Conservation (phyloP, 92 coral and sea anemone genomes). For the Desmophyllum pertusum region DNA sequence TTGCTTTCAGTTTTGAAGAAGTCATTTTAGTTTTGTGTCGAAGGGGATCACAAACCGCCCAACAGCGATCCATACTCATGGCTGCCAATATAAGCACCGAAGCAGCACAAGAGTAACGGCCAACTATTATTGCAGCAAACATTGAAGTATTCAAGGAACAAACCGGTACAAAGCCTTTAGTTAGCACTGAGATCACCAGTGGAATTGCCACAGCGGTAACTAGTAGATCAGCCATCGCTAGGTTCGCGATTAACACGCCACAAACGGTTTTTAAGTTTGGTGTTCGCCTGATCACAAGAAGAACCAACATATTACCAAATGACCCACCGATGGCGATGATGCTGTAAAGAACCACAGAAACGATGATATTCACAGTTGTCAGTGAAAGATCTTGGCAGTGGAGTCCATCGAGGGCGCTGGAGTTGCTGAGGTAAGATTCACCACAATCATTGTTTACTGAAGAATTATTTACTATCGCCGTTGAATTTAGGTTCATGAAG, state of each 20-base stretch:
- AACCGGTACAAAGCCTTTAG: background rate
- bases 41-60: constrained; percentile 16
- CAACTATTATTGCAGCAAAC: background rate
- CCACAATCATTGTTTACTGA: background rate
- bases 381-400: constrained; percentile 16
- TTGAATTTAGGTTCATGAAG: background rate
- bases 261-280: background rate
- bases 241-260: constrained; percentile 12
- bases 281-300: constrained; percentile 7
- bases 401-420: background rate
- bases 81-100: constrained; percentile 2
- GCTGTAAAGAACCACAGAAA: background rate
- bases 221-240: constrained; percentile 21
- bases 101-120: constrained; percentile 4
- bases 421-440: background rate
- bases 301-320: background rate
- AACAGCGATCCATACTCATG: constrained; percentile 23
- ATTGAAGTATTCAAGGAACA: constrained; percentile 8
- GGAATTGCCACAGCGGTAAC: constrained; percentile 9
- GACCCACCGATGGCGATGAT: constrained; percentile 3
- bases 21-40: constrained; percentile 26
- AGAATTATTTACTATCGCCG: background rate
- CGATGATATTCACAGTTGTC: background rate
- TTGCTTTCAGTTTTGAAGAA: background rate
- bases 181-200: background rate